Base-by-base conservation (phyloP, 2,888 invertebrate genomes). In the Hirudinaria manillensis region DNA sequence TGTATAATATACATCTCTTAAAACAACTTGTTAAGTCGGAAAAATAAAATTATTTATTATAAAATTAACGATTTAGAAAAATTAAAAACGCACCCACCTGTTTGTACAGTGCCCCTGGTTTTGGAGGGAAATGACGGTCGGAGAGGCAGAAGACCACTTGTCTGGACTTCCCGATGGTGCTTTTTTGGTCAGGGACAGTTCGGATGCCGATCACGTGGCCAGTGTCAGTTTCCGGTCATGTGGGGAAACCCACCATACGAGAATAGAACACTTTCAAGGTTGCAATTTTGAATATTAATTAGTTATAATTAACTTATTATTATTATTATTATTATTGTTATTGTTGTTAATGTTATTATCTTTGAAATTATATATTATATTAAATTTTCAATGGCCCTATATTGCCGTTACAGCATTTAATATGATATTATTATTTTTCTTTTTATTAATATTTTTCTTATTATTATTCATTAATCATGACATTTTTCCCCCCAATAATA, bases 71-170 rank as follows among this genome's bases (percentile, higher is more conserved):
- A 45, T 16, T 16, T 16, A 45, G 45, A 45, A 1, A 7, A 45
- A 45, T 45, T 61, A 16, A 24, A 61, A 27, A 2, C 19, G 16
- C 27, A n/a, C n/a, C 29, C 13, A 27, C n/a, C 61, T 16, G 13
- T 53, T 61, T 10, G 29, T 7, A 61, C 61, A 85, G 85, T 82
- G 82, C 80, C 83, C 84, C 32, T 92, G 92, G 92, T 92, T 92
- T 83, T 93, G 92, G 92, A 92, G 92, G n/a, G 90, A 91, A 73
- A 88, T 92, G 80, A 83, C 90, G 0, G 88, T 90, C 78, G 87
- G 88, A 55, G 90, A 91, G 83, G 91, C 92, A 0, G 91, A 92
- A 82, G 88, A 88, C 75, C 89, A 89, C 82, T 85, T 92, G 55
- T 85, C 87, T 72, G 89, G 89, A 77, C 89, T 90, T 82, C 89